A percentile compares a stretch with the other conserved stretches of the same genome.
Evolutionary conservation across 2,797 vertebrate genomes (phyloP).

Genomic region (Philypnodon macrostomus): DNA sequence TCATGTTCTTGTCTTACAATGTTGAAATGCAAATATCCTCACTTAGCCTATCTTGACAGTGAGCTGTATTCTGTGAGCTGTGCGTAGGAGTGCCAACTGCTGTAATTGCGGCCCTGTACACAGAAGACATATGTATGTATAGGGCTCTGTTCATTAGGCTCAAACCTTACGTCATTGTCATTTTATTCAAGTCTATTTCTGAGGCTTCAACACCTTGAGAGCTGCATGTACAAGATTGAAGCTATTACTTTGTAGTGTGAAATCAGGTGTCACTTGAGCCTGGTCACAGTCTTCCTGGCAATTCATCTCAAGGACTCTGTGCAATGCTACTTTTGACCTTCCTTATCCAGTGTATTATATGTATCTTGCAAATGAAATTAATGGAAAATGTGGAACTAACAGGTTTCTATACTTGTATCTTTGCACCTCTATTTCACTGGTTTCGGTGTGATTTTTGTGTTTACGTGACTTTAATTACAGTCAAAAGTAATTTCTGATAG

Average conservation of each 20-base stretch:
- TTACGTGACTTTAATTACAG: slow-evolving; percentile 7
- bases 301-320: slow-evolving; percentile 42
- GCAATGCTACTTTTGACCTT: slow-evolving; percentile 12
- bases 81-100: slow-evolving; percentile 22
- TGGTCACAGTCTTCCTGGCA: slow-evolving; percentile 43
- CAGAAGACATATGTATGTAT: slow-evolving; percentile 1
- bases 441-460: slow-evolving; percentile 5
- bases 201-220: slow-evolving; percentile 29
- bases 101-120: slow-evolving; percentile 5
- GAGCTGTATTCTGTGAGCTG: slow-evolving; percentile 21
- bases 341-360: slow-evolving; percentile 12
- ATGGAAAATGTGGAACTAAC: slow-evolving; percentile 17
- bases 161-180: slow-evolving; percentile 12
- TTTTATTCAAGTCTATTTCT: slow-evolving; percentile 17
- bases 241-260: slow-evolving; percentile 36
- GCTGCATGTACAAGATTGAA: slow-evolving; percentile 18
- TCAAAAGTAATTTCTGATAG: slow-evolving; percentile 14
- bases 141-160: slow-evolving; percentile 31
- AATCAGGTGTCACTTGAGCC: slow-evolving; percentile 40
- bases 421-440: slow-evolving; percentile 7
- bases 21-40: slow-evolving; percentile 25
- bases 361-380: slow-evolving; percentile 18
- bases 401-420: slow-evolving; percentile 12
- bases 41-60: slow-evolving; percentile 30
- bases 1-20: slow-evolving; percentile 7